Evolutionary conservation across 37 sponge, comb jelly and placozoan genomes (phyloP), one percentile per base, ranked within the genome.

Genomic region (Hormiphora californensis): DNA sequence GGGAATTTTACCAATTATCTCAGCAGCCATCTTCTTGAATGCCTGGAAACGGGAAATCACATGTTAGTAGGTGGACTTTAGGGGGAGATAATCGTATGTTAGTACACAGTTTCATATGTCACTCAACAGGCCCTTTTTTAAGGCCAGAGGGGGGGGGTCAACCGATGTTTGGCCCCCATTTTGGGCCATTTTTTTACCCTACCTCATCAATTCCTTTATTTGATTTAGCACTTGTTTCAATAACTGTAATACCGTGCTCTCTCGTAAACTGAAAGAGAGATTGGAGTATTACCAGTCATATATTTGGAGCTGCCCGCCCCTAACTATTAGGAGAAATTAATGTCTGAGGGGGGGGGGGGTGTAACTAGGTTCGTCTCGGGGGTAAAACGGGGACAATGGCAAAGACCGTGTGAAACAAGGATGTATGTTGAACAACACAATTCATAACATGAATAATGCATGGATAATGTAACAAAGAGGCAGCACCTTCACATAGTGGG

Each of bases 201-300:
- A 65, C 67, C 67, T 39, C 44, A 1, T 40, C 44, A 4, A 40
- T n/a, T 17, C 81, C 81, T 21, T 40, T 73, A 46, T 73, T 73
- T 25, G 81, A 43, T 40, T 73, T 73, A 1, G 81, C 81, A 21
- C 81, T 73, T 19, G 81, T 73, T 41, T 73, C 81, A 41, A 73
- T 43, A 22, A 73, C 81, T 2, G 46, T 19, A 3, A 73, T 41
- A 30, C 43, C 43, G 38, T 73, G 9, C 25, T 73, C 81, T 33
- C 7, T 15, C 25, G 81, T 43, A 40, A 73, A 73, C 81, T 73
- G 81, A 36, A 65, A 65, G 9, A 73, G 27, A 28, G 27, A 28
- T 5, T 57, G n/a, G 27, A 57, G 9, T n/a, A n/a, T n/a, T n/a
- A n/a, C n/a, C n/a, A n/a, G n/a, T n/a, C n/a, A n/a, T n/a, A n/a